These are phyloP conservation scores for Phataginus tetradactyla DNA, from an alignment of 2,797 vertebrate genomes.

Conservation along the genomic window DNA sequence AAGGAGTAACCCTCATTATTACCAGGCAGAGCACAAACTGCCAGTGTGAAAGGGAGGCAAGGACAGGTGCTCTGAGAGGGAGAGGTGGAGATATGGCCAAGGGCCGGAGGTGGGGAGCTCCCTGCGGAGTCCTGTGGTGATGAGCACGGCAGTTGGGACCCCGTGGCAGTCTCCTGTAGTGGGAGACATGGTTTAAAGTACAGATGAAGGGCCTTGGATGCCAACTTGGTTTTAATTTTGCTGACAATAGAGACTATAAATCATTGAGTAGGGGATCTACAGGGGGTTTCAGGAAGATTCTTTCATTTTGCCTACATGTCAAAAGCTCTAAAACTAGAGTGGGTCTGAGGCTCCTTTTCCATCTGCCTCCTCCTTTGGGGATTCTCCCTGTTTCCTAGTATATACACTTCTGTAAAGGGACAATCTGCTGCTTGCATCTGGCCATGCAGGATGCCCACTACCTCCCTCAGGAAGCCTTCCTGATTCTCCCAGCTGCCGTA, in stretches of 20 bases:
- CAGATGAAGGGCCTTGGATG: neutral
- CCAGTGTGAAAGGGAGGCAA: neutral
- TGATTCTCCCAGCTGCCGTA: neutral
- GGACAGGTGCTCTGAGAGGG: neutral
- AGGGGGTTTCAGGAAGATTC: neutral
- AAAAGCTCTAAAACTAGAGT: neutral
- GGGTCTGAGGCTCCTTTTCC: neutral
- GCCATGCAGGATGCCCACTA: neutral
- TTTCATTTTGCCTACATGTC: neutral
- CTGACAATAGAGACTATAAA: neutral
- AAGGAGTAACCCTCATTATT: neutral
- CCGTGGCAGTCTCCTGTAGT: neutral
- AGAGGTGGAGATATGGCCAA: neutral
- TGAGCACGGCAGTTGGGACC: neutral
- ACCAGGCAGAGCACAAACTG: neutral
- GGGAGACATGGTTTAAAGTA: neutral
- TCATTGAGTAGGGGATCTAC: neutral
- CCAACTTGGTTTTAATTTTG: neutral
- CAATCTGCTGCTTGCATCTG: neutral
- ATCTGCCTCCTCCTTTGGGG: neutral
- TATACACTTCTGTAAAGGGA: neutral
- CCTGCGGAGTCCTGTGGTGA: neutral
- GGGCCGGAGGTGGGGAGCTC: neutral
- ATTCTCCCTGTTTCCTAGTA: neutral
- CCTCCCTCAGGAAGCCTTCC: neutral